Conservation (phyloP, 2,888 invertebrate species). For the Caenorhabditis sp. region DNA sequence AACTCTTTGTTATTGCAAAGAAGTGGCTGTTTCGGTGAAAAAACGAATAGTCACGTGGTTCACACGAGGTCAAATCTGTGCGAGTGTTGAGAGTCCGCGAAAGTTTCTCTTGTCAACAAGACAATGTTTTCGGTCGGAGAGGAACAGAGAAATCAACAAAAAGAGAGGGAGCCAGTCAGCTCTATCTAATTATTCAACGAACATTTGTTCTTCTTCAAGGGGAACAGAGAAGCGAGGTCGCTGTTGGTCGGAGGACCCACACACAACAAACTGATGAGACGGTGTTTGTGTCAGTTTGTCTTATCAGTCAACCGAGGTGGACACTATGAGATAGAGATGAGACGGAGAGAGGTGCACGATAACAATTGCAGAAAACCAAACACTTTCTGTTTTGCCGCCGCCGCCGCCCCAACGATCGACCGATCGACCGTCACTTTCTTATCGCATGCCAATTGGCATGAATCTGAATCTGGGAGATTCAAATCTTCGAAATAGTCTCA, state of each 20-base stretch:
- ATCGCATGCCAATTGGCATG: neutral
- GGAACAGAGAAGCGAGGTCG: neutral
- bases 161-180: conserved; percentile 1
- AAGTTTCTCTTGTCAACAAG: neutral
- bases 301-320: conserved; percentile 42
- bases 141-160: neutral
- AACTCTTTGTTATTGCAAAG: conserved; percentile 7
- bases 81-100: neutral
- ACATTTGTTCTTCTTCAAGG: neutral
- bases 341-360: conserved; percentile 21
- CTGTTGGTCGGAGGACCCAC: conserved; percentile 4
- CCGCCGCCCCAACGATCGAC: no score
- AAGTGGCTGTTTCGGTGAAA: neutral
- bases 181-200: neutral
- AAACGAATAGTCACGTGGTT: conserved; percentile 12
- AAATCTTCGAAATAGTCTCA: no score
- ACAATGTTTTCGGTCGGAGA: no score
- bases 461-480: neutral
- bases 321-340: conserved; percentile 4
- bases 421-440: conserved; percentile 1
- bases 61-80: conserved; percentile 11
- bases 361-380: conserved; percentile 29
- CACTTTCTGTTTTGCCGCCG: conserved; percentile 22
- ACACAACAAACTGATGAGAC: conserved; percentile 47
- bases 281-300: conserved; percentile 39